Base-by-base conservation (phyloP, 2,888 invertebrate species). In the Sericinus montela region DNA sequence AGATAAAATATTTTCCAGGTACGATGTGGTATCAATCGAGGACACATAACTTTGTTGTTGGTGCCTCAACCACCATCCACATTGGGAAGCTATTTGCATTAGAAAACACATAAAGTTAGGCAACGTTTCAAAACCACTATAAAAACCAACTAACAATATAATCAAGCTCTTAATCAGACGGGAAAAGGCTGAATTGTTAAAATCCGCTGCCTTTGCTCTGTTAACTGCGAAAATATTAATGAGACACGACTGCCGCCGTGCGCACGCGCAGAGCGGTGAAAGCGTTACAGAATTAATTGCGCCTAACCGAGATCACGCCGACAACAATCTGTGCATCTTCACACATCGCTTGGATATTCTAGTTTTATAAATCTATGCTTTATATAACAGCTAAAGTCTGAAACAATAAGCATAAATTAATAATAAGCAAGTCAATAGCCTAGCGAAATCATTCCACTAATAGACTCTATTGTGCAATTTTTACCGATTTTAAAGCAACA, bases 271-370 rank as follows among this genome's bases (percentile, higher is more conserved):
- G 54, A 48, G 58, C 54, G 58, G 76, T 70, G 84, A 85, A 84
- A 85, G 85, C 83, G 83, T 80, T 82, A 73, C 81, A 57, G 72
- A 81, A 78, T 81, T 82, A 83, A 84, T 81, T 77, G 76, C 67
- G 61, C 68, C 72, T 72, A 74, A 72, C 62, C 61, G 60, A 59
- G 69, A 74, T 70, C 65, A 60, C 60, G 56, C 51, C 42, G 39
- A 30, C 64, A 57, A 67, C 64, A 57, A 67, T 62, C 75, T 64
- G 60, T 53, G 51, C 67, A 81, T 80, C 74, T 69, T 69, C 56
- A 58, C 55, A 56, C 65, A 54, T 40, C 30, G 44, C 52, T 55
- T 53, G 51, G 51, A 52, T 50, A 51, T 52, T 52, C 36, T 41
- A 11, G 39, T 28, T 32, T 8, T 32, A 51, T 49, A 28, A n/a